These are phyloP conservation scores for Adineta ricciae DNA, from an alignment of 2,888 invertebrate genomes.

Conservation along the genomic window DNA sequence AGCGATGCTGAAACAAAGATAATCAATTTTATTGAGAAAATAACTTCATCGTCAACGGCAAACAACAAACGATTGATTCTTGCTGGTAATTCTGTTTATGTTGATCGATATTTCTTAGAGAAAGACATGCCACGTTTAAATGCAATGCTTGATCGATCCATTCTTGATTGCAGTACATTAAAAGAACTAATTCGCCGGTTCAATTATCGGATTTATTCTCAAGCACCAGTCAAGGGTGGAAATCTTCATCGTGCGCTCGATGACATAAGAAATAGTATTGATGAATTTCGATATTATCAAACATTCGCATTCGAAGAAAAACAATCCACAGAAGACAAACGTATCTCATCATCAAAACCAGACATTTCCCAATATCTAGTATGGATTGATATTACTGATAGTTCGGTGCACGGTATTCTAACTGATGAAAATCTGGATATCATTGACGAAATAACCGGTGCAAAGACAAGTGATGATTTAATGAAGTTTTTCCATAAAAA, in stretches of 20 bases:
- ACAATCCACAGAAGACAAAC: not conserved
- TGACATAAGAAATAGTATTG: conserved; percentile 75
- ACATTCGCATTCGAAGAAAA: conserved; percentile 20
- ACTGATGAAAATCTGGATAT: not conserved
- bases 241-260: conserved; percentile 51
- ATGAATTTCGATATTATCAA: conserved; percentile 65
- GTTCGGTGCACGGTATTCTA: not conserved
- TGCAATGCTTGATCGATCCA: conserved; percentile 74
- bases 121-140: conserved; percentile 72
- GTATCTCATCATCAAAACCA: not conserved
- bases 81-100: conserved; percentile 76
- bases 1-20: conserved; percentile 63
- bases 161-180: conserved; percentile 79
- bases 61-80: conserved; percentile 46
- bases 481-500: not conserved
- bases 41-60: conserved; percentile 41
- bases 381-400: not conserved
- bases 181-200: conserved; percentile 62
- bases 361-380: not conserved
- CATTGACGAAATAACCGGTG: not conserved
- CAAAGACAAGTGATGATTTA: not conserved
- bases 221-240: conserved; percentile 45
- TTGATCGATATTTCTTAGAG: conserved; percentile 70
- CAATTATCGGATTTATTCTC: conserved; percentile 38
- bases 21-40: conserved; percentile 61